Evolutionary conservation across 2,113 vertebrate genomes (phyloP), one percentile per base, ranked within the genome.

Genomic region (Macrotis lagotis): DNA sequence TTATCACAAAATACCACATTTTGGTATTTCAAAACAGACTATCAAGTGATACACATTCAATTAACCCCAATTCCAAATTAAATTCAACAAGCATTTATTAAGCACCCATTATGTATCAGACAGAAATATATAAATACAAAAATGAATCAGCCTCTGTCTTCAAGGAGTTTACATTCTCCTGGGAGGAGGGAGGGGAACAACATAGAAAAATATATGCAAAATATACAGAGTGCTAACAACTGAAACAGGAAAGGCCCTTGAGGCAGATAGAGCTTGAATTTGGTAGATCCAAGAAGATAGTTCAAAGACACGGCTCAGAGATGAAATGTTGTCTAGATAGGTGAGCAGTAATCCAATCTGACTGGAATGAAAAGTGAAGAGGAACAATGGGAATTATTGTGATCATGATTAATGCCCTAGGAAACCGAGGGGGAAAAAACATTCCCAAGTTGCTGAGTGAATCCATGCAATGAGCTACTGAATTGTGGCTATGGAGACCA

Each of bases 1-100:
- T 97, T 93, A 96, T 96, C 97, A 95, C 92, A 95, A 97, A 93
- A 96, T 95, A 97, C 97, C 94, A 90, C 96, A 94, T 92, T 50
- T 52, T 96, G 95, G 94, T 89, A 95, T 96, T 95, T 91, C 89
- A 96, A 94, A 95, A 89, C 94, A 96, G 94, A 97, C 93, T 91
- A 91, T 94, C 97, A 96, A 74, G 91, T 94, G 90, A 93, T 89
- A 59, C 74, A 89, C 2, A 25, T 88, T 96, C 95, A 49, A 50
- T 66, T 55, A 94, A 89, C 90, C 95, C 52, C 89, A 90, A 24
- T 83, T 83, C 66, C 66, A 44, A 83, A 83, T 24, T 44, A 83
- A 83, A 83, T 22, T 83, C 66, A 44, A 24, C n/a, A 44, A 83
- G 66, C 24, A 44, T 83, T 44, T 44, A 83, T 83, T 83, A 83